A percentile compares a stretch with the other conserved stretches of the same genome.
phyloP scores from a whole-genome alignment of 1,140 invertebrate genomes.

The Zeugodacus cucurbitae region DNA sequence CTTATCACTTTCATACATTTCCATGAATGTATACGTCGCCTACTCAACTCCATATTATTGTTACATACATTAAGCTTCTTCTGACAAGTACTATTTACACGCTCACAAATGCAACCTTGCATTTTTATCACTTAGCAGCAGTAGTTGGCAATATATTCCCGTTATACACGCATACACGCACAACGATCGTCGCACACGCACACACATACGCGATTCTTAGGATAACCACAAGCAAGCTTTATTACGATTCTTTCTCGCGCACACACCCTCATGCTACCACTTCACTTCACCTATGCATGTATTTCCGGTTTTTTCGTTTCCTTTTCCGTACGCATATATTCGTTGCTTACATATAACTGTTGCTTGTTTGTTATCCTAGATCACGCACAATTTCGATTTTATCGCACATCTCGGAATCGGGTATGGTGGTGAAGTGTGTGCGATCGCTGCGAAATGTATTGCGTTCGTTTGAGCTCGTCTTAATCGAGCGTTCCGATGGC shows the following conservation, averaged over 20 bases:
- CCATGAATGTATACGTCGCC: neutral
- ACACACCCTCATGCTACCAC: neutral
- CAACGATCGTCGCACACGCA: neutral
- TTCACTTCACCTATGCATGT: neutral
- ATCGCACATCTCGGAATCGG: conserved; percentile 63
- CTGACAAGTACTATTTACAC: neutral
- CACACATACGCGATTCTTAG: neutral
- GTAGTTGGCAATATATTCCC: neutral
- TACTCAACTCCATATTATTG: neutral
- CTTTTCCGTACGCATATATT: conserved; percentile 41
- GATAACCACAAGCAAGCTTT: neutral
- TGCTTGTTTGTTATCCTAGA: conserved; percentile 66
- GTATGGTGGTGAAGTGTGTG: conserved; percentile 73
- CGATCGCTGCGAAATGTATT: conserved; percentile 81
- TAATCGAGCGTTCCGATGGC: conserved; percentile 64
- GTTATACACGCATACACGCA: neutral
- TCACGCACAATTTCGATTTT: conserved; percentile 65
- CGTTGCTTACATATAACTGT: conserved; percentile 62
- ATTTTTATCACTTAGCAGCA: neutral
- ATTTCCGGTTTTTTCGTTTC: neutral
- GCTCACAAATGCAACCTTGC: neutral
- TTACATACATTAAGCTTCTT: neutral
- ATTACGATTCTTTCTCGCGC: neutral
- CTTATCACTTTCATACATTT: conserved; percentile 9
- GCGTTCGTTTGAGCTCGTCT: conserved; percentile 71